Base-by-base conservation (phyloP, 1,140 invertebrate species). In the Microplitis demolitor region DNA sequence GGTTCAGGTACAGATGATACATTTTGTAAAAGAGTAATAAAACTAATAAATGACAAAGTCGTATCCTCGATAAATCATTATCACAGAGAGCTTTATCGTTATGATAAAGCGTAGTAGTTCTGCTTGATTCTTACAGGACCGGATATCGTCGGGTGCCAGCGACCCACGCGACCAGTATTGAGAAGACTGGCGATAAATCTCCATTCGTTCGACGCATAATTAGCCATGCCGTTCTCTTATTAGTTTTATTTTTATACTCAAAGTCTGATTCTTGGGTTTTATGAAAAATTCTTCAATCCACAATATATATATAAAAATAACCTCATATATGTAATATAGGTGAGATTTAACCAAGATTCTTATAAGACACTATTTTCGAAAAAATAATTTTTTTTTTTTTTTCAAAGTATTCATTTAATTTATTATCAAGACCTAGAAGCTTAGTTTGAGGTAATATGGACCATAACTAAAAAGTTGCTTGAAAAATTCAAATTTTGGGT, bases 131-230 rank as follows among this genome's bases (percentile, higher is more conserved):
- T 31, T 69, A 58, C 60, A 69, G 31, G 68, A 69, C 68, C 58
- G 68, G 56, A 69, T 45, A 58, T 69, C 56, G 51, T 56, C 56
- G 67, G 37, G 34, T 56, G 34, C 54, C 56, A 58, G 4, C 51
- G 54, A 71, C 71, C 71, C 71, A 72, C 71, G 71, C 71, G 69
- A 71, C 63, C 51, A 35, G 24, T 71, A 72, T 67, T 56, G 53
- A 67, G 45, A 16, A 53, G 66, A 71, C 56, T 70, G 66, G 72
- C 74, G 77, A 81, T 81, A 81, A 81, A 81, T 81, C 77, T 79
- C 74, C 74, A 63, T 78, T 77, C 74, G 73, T 68, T 66, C 71
- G 77, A 75, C 70, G 74, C 74, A 75, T 75, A 75, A 75, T 75
- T 75, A 75, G 74, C 70, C 35, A 67, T 14, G 24, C 33, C 64